Base-by-base conservation (phyloP, 2,797 vertebrate species). In the Iguana delicatissima region DNA sequence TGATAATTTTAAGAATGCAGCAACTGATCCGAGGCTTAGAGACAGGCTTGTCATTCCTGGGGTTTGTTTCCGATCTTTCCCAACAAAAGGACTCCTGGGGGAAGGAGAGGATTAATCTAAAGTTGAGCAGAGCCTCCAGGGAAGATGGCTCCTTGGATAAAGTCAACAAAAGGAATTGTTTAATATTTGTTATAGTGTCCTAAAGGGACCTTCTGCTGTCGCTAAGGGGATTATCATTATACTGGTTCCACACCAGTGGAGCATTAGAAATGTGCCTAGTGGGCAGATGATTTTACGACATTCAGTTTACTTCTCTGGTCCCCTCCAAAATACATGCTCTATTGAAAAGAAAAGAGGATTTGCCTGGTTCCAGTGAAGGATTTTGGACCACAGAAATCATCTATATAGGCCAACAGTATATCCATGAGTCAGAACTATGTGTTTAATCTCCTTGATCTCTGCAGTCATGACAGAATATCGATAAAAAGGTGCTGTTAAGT, bases 81-180 rank as follows among this genome's bases (percentile, higher is more conserved):
- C 90, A 95, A 96, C 96, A 95, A 96, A 96, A 96, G 94, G 93
- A 89, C 94, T 96, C 95, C 96, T 95, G 92, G 91, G 93, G 94
- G 93, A 93, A 95, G 93, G 92, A 95, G 93, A 88, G 92, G 94
- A 97, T 97, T 96, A 96, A 92, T 93, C 88, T 94, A 93, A 96
- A 96, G 93, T 96, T 96, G 93, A 96, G 95, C 94, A 95, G 94
- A 91, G 93, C 95, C 95, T 97, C 95, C 90, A 91, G 93, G 95
- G 94, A 97, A 96, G 93, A 97, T 94, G 92, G 91, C 94, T 96
- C 96, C 94, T 96, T 96, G 96, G 96, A 96, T 97, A 93, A 96
- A 97, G 93, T 96, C 96, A 96, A 95, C 95, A 94, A 96, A 96
- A 96, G 93, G 93, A 96, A 95, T 96, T 95, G 94, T 95, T 97